Conservation (phyloP, 2,888 invertebrate species). For the Philhelius pedissequus region DNA sequence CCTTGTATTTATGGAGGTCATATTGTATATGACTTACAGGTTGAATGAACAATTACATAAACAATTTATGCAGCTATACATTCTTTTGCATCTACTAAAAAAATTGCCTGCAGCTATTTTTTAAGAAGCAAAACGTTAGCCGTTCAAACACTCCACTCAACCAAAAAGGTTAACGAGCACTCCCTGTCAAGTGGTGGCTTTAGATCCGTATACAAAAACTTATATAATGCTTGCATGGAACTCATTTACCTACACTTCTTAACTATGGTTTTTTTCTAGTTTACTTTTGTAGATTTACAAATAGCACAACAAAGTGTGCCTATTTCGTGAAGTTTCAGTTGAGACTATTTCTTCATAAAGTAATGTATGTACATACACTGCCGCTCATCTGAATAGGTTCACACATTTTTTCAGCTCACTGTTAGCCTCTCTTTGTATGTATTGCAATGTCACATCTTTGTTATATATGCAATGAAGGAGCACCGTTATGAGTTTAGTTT, state of each 20-base stretch:
- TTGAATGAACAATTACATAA: neutral
- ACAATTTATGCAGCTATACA: neutral
- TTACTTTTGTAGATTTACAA: neutral
- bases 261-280: neutral
- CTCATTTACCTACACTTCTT: slow-evolving; percentile 47
- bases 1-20: too few relatives aligned
- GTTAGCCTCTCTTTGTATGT: too few relatives aligned
- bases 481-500: too few relatives aligned
- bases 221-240: slow-evolving; percentile 51
- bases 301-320: slow-evolving; percentile 7
- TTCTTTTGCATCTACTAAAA: neutral
- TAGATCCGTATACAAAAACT: slow-evolving; percentile 33
- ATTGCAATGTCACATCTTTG: too few relatives aligned
- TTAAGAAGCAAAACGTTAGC: slow-evolving; percentile 34
- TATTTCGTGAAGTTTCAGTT: slow-evolving; percentile 15
- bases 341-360: neutral
- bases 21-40: neutral
- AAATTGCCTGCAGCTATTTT: slow-evolving; percentile 36
- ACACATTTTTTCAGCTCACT: too few relatives aligned
- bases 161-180: slow-evolving; percentile 66
- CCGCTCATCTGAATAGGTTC: slow-evolving; percentile 22
- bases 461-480: too few relatives aligned
- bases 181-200: slow-evolving; percentile 48
- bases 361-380: slow-evolving; percentile 16
- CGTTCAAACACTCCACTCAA: slow-evolving; percentile 60